Evolutionary conservation across 1,140 invertebrate genomes (phyloP).

Genomic region (Caligus rogercresseyi): DNA sequence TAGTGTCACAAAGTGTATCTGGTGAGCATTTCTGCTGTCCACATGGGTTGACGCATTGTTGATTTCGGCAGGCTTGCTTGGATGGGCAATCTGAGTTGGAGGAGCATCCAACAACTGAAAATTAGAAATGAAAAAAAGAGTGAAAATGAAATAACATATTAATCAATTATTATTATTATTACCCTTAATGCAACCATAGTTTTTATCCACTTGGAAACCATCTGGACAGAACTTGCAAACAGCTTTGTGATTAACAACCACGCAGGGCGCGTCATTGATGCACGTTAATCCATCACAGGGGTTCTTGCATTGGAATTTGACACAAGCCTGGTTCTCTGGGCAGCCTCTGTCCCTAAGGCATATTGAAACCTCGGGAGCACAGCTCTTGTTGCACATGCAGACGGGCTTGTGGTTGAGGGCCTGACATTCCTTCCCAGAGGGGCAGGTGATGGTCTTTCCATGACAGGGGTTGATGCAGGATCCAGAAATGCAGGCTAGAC

Average conservation of each 20-base stretch:
- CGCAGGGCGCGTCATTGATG: constrained; percentile 60
- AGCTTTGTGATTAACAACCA: constrained; percentile 75
- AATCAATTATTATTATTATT: constrained; percentile 32
- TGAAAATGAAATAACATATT: background rate
- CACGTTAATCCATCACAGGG: constrained; percentile 61
- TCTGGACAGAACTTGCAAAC: constrained; percentile 82
- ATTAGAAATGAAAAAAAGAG: constrained; percentile 7
- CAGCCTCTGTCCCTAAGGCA: constrained; percentile 73
- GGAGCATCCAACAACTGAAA: constrained; percentile 44
- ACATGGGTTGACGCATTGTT: constrained; percentile 48
- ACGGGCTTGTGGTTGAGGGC: constrained; percentile 63
- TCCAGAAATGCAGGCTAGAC: constrained; percentile 57
- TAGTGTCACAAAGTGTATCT: constrained; percentile 49
- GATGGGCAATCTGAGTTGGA: constrained; percentile 48
- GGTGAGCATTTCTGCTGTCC: constrained; percentile 35
- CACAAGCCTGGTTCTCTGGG: constrained; percentile 58
- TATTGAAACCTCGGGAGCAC: constrained; percentile 62
- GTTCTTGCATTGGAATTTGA: constrained; percentile 71
- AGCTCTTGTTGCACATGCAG: constrained; percentile 68
- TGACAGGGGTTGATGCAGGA: constrained; percentile 66
- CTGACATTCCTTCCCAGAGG: constrained; percentile 58
- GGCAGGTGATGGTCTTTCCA: constrained; percentile 38
- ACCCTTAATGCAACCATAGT: constrained; percentile 87
- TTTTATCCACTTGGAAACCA: constrained; percentile 66
- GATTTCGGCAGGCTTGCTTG: constrained; percentile 53